A percentile compares a stretch with the other conserved stretches of the same genome.
Evolutionary conservation across 1,140 invertebrate genomes (phyloP).

Genomic region (Drosophila carrolli): DNA sequence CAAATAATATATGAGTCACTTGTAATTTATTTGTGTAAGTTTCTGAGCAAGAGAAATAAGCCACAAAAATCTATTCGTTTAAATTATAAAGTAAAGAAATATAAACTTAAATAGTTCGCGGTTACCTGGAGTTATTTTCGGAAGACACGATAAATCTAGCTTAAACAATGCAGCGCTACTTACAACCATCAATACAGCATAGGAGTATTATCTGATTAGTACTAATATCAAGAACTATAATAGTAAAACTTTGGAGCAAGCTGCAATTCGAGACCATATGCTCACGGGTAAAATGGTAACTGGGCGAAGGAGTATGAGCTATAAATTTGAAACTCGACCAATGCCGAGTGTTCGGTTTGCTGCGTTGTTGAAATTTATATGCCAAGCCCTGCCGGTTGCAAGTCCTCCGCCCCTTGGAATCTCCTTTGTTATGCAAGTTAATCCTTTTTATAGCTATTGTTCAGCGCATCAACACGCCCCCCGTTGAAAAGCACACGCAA

Average conservation of each 20-base stretch:
- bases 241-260: neutral
- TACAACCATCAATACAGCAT: neutral
- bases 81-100: too few relatives aligned
- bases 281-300: neutral
- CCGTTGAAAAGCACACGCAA: slow-evolving; percentile 30
- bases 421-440: slow-evolving; percentile 79
- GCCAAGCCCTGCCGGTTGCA: slow-evolving; percentile 23
- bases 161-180: neutral
- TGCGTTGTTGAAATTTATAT: slow-evolving; percentile 41
- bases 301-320: slow-evolving; percentile 20
- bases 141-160: neutral
- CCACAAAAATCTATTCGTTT: too few relatives aligned
- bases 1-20: too few relatives aligned
- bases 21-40: too few relatives aligned
- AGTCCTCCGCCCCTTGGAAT: slow-evolving; percentile 15
- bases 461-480: slow-evolving; percentile 74
- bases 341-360: slow-evolving; percentile 28
- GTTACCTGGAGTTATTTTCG: neutral
- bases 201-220: neutral
- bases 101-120: neutral
- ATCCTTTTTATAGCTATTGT: slow-evolving; percentile 81
- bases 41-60: too few relatives aligned
- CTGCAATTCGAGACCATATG: slow-evolving; percentile 27
- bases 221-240: slow-evolving; percentile 3
- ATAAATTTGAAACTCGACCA: slow-evolving; percentile 51